Base-by-base conservation (phyloP, 2,888 invertebrate genomes). In the Patella ulyssiponensis region DNA sequence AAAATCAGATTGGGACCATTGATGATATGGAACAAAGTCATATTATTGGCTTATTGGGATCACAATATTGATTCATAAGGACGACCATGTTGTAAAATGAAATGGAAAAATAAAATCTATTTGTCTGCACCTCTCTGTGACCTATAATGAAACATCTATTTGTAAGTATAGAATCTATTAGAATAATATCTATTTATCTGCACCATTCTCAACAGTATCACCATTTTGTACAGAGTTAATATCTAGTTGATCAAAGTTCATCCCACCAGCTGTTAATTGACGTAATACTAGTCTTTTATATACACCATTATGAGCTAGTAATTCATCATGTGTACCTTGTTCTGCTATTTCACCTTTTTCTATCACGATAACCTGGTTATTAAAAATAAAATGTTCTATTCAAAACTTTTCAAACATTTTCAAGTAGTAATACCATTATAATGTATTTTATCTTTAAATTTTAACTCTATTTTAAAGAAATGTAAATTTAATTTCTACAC, bases 281-380 rank as follows among this genome's bases (percentile, higher is more conserved):
- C 89, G 78, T 44, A 90, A 78, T 7, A 91, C 90, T 7, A 91
- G 86, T 54, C 84, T 81, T 76, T 90, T 90, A 81, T 91, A 91
- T 9, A 91, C 90, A 0, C 90, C 90, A 76, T 88, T 84, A 69
- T 81, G 80, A 7, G 81, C 79, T 7, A 90, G 56, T 12, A 91
- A 83, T 72, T 89, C 86, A 15, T 89, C 88, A 79, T 91, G 91
- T 12, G 88, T 89, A 2, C 91, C 91, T 77, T 86, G 85, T 77
- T 91, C 91, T 20, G 86, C 90, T 77, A 91, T 88, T 11, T 71
- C 77, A 27, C 91, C 91, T 79, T 89, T 88, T 79, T 91, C 90
- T 58, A 91, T 88, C 7, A 91, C 91, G 20, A 91, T 81, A n/a
- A 91, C 90, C 90, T 90, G 83, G 1, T 80, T 54, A 72, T 12